Base-by-base conservation (phyloP, 2,888 invertebrate species). In the Pristionchus mayeri region DNA sequence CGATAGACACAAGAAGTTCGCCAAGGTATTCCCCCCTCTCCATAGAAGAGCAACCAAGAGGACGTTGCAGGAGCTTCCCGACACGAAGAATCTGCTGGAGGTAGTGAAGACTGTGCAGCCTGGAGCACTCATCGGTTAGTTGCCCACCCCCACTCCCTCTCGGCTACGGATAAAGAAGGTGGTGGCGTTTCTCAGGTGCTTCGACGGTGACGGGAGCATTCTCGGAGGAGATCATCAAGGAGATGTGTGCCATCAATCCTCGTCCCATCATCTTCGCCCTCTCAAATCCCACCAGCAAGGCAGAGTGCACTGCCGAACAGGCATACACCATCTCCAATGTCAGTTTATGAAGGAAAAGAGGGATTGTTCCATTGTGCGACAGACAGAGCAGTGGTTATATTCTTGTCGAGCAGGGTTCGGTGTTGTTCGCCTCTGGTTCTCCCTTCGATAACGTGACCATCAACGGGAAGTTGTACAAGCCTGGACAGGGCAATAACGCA, bases 281-380 rank as follows among this genome's bases (percentile, higher is more conserved):
- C 76, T 98, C 98, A 93, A 99, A 99, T 94, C 99, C 99, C 84
- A 99, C 99, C 84, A 95, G 95, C 93, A 98, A 98, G 94, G 97
- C 99, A 0, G 99, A 99, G 94, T 99, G 99, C 93, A 98, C 99
- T n/a, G 99, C 99, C n/a, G 97, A 97, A 93, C 95, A 97, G 91
- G 98, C 98, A 4, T 99, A 98, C 94, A 95, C 93, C 60, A 94
- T 95, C 92, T 97, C 98, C 0, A 95, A 96, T 87, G 97, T 96
- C 92, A 93, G 94, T 24, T 79, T n/a, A n/a, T n/a, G n/a, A n/a
- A n/a, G n/a, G n/a, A n/a, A n/a, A n/a, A n/a, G n/a, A n/a, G n/a
- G 9, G 57, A 57, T 67, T 2, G 18, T 63, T 80, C 44, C 13
- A n/a, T n/a, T n/a, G n/a, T n/a, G n/a, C n/a, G n/a, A n/a, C n/a